Percentiles rank a stretch among this genome's conserved stretches.
Evolutionary conservation across 2,797 vertebrate species (phyloP).

Genomic region (Pseudomugil tenellus): DNA sequence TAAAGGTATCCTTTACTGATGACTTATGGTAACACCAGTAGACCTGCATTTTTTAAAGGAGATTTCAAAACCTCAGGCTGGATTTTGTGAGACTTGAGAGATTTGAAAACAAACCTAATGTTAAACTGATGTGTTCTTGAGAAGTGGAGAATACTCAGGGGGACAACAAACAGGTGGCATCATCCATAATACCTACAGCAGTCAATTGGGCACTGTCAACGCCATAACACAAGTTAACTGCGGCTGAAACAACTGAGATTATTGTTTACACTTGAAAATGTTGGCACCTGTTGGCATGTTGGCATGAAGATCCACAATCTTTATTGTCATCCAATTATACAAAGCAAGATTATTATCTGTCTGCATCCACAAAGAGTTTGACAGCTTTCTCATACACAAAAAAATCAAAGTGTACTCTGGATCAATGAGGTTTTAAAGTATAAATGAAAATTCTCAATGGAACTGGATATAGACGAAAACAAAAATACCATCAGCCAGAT

Average conservation of each 20-base stretch:
- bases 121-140: slow-evolving; percentile 20
- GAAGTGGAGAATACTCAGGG: slow-evolving; percentile 16
- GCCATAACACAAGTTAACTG: slow-evolving; percentile 2
- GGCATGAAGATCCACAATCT: not conserved
- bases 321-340: not conserved
- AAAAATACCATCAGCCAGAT: slow-evolving; percentile 2
- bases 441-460: not conserved
- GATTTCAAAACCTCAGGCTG: slow-evolving; percentile 25
- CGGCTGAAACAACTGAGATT: slow-evolving; percentile 1
- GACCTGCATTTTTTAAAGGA: slow-evolving; percentile 11
- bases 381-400: slow-evolving; percentile 4
- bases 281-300: not conserved
- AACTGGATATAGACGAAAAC: not conserved
- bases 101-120: slow-evolving; percentile 40
- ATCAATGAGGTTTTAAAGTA: not conserved
- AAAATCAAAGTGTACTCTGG: not conserved
- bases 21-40: slow-evolving; percentile 14
- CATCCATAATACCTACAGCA: slow-evolving; percentile 40
- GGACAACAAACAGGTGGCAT: slow-evolving; percentile 23
- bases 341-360: not conserved
- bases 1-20: slow-evolving; percentile 13
- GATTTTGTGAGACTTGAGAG: slow-evolving; percentile 26
- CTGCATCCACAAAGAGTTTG: not conserved
- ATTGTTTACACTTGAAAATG: not conserved
- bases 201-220: slow-evolving; percentile 15